These are phyloP conservation scores for Rhabdomys pumilio DNA, from an alignment of 2,797 vertebrate species.

Conservation along the genomic window DNA sequence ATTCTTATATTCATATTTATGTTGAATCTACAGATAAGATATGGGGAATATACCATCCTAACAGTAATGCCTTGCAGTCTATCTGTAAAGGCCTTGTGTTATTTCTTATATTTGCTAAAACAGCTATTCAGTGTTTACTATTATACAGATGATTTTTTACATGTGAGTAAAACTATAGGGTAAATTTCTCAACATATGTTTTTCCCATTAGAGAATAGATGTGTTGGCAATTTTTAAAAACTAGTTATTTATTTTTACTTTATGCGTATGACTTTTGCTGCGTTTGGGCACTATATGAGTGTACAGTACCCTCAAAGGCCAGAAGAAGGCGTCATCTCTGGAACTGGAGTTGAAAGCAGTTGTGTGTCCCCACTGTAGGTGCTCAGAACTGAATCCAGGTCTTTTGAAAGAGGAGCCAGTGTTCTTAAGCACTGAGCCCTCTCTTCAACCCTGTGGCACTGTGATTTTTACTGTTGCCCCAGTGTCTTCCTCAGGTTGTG, in stretches of 20 bases:
- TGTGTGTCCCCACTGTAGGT: not conserved
- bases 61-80: not conserved
- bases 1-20: no score
- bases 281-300: no score
- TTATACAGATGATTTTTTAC: not conserved
- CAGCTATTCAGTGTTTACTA: not conserved
- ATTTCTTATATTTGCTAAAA: conserved; percentile 35
- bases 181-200: not conserved
- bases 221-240: not conserved
- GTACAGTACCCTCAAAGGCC: not conserved
- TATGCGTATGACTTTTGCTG: not conserved
- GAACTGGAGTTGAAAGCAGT: not conserved
- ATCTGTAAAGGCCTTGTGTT: not conserved
- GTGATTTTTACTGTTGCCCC: no score
- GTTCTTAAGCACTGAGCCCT: no score
- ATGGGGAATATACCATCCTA: not conserved
- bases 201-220: not conserved
- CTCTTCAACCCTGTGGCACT: not conserved
- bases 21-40: conserved; percentile 32
- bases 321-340: not conserved
- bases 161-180: not conserved
- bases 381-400: not conserved
- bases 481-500: not conserved
- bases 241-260: not conserved
- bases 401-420: not conserved